Evolutionary conservation across 2,888 invertebrate species (phyloP).

Genomic region (Oasisia sp.): DNA sequence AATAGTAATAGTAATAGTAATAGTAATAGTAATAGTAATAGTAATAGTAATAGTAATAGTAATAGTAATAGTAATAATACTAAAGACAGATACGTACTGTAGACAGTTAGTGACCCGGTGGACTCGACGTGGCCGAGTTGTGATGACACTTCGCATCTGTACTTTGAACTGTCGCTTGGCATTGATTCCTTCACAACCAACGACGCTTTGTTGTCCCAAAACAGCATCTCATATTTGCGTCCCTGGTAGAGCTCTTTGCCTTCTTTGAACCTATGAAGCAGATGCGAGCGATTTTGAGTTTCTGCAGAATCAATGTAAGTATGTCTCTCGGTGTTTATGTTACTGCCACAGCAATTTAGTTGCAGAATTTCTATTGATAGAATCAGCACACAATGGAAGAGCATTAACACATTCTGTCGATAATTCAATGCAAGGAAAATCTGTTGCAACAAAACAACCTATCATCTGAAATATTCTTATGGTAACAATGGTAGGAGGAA

Average conservation of each 20-base stretch:
- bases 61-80: too few species aligned
- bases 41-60: too few species aligned
- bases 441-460: background rate
- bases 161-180: slow-evolving; percentile 48
- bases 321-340: background rate
- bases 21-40: too few species aligned
- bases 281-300: background rate
- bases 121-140: slow-evolving; percentile 41
- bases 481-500: background rate
- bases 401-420: background rate
- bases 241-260: slow-evolving; percentile 57
- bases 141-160: slow-evolving; percentile 43
- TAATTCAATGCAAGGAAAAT: background rate
- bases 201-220: slow-evolving; percentile 82
- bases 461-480: background rate
- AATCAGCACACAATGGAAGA: background rate
- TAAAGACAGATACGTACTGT: slow-evolving; percentile 35
- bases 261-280: slow-evolving; percentile 56
- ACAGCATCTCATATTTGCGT: slow-evolving; percentile 85
- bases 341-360: background rate
- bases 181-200: slow-evolving; percentile 58
- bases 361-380: too few species aligned
- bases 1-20: too few species aligned
- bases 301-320: background rate
- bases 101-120: slow-evolving; percentile 40